These are phyloP conservation scores for Melikaiella ostensackeni DNA, from an alignment of 2,888 invertebrate species.

Conservation along the genomic window DNA sequence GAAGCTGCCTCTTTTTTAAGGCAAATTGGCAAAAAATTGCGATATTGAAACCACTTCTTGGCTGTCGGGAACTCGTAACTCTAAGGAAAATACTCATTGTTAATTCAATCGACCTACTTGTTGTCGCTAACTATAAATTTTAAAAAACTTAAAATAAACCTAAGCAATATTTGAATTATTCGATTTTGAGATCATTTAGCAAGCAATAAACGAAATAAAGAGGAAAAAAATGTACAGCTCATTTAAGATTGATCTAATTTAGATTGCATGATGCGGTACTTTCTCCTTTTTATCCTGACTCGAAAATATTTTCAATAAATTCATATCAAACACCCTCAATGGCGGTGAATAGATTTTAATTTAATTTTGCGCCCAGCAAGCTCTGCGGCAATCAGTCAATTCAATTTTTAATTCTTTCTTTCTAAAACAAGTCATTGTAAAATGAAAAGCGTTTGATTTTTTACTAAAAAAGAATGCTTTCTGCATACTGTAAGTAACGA, in stretches of 20 bases:
- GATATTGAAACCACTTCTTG: background rate
- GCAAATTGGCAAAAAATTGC: background rate
- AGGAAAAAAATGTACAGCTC: conserved; percentile 34
- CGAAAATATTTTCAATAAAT: background rate
- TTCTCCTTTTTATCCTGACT: background rate
- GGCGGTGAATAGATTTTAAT: background rate
- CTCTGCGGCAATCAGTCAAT: background rate
- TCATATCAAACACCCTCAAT: background rate
- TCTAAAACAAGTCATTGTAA: background rate
- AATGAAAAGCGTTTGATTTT: background rate
- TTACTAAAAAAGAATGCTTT: background rate
- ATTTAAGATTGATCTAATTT: conserved; percentile 42
- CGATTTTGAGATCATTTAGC: conserved; percentile 50
- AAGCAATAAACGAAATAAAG: conserved; percentile 23
- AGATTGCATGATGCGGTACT: conserved; percentile 5
- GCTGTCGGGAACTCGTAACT: background rate
- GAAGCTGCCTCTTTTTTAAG: conserved; percentile 3
- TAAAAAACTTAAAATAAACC: background rate
- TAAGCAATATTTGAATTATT: conserved; percentile 41
- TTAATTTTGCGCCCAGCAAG: conserved; percentile 2
- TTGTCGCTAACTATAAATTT: background rate
- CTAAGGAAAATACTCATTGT: conserved; percentile 21
- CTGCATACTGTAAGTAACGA: conserved; percentile 33
- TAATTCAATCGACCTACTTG: conserved; percentile 3
- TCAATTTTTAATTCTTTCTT: background rate